Conservation (phyloP, 2,113 vertebrate species). For the Xiphorhynchus elegans region DNA sequence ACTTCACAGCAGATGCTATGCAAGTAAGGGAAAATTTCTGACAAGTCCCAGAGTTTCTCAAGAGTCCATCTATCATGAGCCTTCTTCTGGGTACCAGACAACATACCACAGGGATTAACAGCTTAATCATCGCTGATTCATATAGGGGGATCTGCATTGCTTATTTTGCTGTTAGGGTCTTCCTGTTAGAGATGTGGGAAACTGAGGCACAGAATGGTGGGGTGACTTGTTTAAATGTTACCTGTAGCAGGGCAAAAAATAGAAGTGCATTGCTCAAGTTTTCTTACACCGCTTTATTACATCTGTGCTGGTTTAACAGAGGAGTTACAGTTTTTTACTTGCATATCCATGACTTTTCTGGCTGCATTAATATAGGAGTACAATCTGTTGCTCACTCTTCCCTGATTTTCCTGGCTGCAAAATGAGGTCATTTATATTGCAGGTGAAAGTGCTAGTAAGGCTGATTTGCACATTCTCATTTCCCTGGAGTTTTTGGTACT, state of each 20-base stretch:
- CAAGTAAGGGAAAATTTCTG: background rate
- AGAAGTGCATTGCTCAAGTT: accelerated
- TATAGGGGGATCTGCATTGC: background rate
- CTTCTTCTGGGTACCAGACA: background rate
- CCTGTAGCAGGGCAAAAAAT: background rate
- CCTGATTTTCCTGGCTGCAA: background rate
- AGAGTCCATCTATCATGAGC: background rate
- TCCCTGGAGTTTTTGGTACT: background rate
- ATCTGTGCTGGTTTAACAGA: background rate
- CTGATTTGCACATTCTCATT: accelerated
- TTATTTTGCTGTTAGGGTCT: background rate
- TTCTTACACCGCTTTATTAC: background rate
- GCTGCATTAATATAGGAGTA: background rate
- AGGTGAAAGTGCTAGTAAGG: background rate
- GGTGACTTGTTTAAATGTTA: background rate
- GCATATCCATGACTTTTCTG: background rate
- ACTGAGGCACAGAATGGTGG: background rate
- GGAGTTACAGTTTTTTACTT: background rate
- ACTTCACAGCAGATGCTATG: background rate
- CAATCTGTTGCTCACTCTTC: background rate
- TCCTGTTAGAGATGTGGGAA: background rate
- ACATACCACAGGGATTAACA: constrained; percentile 8
- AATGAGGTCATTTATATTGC: background rate
- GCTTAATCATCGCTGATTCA: background rate
- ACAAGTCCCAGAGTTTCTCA: background rate